Conservation (phyloP, 1,140 invertebrate genomes). For the Papilio polyxenes region DNA sequence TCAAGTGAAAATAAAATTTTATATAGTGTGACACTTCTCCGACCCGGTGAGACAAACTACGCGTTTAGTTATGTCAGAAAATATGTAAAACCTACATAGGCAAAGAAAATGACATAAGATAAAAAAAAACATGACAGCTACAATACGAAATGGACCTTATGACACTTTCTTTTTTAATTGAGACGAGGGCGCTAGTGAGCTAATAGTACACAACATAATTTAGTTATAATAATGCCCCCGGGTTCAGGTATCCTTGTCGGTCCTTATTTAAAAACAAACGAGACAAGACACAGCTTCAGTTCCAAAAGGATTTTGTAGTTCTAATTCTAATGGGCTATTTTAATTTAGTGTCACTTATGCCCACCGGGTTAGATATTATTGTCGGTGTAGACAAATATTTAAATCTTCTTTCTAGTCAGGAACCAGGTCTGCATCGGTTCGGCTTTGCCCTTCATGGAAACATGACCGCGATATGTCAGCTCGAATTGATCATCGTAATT, state of each 20-base stretch:
- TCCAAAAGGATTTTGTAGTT: not conserved
- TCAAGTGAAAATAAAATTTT: not conserved
- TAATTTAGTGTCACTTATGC: not conserved
- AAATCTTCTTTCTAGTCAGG: conserved; percentile 82
- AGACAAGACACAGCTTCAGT: not conserved
- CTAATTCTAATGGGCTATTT: not conserved
- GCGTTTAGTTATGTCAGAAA: no score
- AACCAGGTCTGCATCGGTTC: conserved; percentile 98
- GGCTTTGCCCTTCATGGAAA: conserved; percentile 98
- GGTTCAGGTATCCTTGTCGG: not conserved
- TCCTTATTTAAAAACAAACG: no score
- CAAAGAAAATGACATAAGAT: no score
- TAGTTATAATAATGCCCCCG: not conserved
- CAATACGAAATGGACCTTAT: no score
- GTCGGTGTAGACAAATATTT: conserved; percentile 38
- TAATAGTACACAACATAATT: not conserved
- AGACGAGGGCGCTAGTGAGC: not conserved
- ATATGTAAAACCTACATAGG: no score
- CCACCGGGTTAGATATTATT: not conserved
- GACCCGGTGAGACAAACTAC: no score
- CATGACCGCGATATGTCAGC: conserved; percentile 92
- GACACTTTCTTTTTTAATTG: no score
- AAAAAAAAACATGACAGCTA: not conserved
- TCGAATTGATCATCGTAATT: conserved; percentile 93
- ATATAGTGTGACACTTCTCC: not conserved